A percentile compares a stretch with the other conserved stretches of the same genome.
Conservation (phyloP, 2,113 vertebrate species). For the Condylura cristata region DNA sequence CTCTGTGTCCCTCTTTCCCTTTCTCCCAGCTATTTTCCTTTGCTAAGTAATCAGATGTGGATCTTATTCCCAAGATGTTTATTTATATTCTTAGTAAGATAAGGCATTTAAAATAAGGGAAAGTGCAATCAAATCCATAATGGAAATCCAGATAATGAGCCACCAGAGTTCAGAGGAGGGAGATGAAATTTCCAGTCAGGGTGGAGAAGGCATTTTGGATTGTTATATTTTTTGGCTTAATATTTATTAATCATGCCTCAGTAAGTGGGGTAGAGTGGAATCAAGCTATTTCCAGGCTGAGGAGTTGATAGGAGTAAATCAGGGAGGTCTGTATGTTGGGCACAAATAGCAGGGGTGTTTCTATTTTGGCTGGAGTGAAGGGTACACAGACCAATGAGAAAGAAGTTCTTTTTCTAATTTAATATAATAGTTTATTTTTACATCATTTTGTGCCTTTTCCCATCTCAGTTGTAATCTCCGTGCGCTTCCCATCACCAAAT, state of each 20-base stretch:
- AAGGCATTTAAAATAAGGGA: conserved; percentile 53
- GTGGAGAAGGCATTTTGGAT: neutral
- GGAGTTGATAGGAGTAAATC: neutral
- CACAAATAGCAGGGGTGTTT: neutral
- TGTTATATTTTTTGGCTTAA: neutral
- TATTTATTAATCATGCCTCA: conserved; percentile 33
- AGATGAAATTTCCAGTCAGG: neutral
- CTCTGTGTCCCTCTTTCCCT: neutral
- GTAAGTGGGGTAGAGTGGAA: neutral
- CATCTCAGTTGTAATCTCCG: no score
- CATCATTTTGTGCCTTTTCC: no score
- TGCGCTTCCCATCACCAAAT: no score
- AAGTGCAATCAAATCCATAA: conserved; percentile 48
- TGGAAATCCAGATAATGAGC: conserved; percentile 6
- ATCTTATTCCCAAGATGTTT: conserved; percentile 60
- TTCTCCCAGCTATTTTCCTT: conserved; percentile 31
- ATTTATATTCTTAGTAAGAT: conserved; percentile 56
- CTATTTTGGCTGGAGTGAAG: neutral
- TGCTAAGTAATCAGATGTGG: conserved; percentile 53
- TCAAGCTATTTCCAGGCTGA: neutral
- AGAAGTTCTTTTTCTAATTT: no score
- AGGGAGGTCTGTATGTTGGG: neutral
- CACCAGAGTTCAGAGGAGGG: neutral
- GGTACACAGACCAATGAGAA: neutral
- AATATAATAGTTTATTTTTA: no score